Evolutionary conservation across 2,888 invertebrate species (phyloP), one percentile per base, ranked within the genome.

Genomic region (Cephonodes hylas): DNA sequence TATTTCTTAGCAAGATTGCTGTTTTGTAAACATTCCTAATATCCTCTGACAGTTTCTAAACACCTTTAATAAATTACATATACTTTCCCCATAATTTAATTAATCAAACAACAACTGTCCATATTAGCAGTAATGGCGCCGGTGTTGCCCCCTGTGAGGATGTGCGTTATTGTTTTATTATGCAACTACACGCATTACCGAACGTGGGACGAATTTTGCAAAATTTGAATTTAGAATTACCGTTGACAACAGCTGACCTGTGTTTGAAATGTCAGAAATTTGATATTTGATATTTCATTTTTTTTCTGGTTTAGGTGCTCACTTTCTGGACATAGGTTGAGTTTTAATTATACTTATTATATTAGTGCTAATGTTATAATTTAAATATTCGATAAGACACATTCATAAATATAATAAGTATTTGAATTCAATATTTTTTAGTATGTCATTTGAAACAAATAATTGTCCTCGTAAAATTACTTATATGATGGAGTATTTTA

Each of bases 111-210:
- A 48, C 38, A 13, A 20, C 18, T 38, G 48, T 8, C 38, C 42
- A 48, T 45, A 59, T 22, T 15, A 53, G n/a, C 18, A 13, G 13
- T 38, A 58, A 42, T 60, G 38, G 18, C 45, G 46, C 53, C 61
- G 59, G 58, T 65, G 61, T 42, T 63, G 71, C 72, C 70, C 75
- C 69, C 72, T 63, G 61, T 56, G 20, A 59, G 68, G 69, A 71
- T 71, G 71, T 70, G 70, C 58, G 71, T 73, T 84, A 91, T 89
- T 83, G 86, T 88, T 86, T 89, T 89, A 87, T 90, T 89, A 90
- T 89, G 86, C 90, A 84, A 82, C 80, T 84, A 79, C 75, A 70
- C 70, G 71, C 71, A 68, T 81, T 76, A 80, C 72, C 70, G 80
- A 79, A 86, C 88, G 85, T 86, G 89, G 79, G 73, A 71, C 70